Evolutionary conservation across 2,888 invertebrate genomes (phyloP).

Genomic region (Hesperia comma): DNA sequence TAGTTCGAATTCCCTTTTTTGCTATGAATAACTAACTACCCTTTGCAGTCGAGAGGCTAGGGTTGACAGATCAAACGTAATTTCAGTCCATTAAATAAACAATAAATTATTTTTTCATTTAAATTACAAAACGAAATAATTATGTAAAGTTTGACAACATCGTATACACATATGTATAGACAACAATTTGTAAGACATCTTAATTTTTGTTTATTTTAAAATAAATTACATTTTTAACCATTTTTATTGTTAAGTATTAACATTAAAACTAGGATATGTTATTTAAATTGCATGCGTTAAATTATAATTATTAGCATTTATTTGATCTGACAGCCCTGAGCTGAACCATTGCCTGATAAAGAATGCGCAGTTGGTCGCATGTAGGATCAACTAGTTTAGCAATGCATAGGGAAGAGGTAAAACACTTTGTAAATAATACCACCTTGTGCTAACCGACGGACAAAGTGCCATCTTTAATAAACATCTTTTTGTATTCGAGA

Average conservation of each 20-base stretch:
- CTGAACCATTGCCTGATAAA: slow-evolving; percentile 70
- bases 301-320: background rate
- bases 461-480: slow-evolving; percentile 31
- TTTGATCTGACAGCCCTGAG: slow-evolving; percentile 38
- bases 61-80: background rate
- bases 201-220: background rate
- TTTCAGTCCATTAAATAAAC: background rate
- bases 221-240: background rate
- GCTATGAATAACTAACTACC: slow-evolving; percentile 74
- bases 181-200: too few relatives aligned
- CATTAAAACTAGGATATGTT: too few relatives aligned
- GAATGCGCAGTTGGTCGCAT: slow-evolving; percentile 76
- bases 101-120: too few relatives aligned
- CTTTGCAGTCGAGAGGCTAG: slow-evolving; percentile 59
- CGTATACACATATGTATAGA: too few relatives aligned
- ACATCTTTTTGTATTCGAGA: slow-evolving; percentile 27
- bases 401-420: slow-evolving; percentile 58
- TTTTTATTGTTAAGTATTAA: too few relatives aligned
- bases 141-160: too few relatives aligned
- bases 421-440: slow-evolving; percentile 51
- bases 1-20: slow-evolving; percentile 64
- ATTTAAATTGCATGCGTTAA: background rate
- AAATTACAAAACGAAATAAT: too few relatives aligned
- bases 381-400: slow-evolving; percentile 73
- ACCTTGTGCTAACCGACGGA: slow-evolving; percentile 43